phyloP scores from a whole-genome alignment of 2,888 invertebrate genomes.

The Pristionchus mayeri region DNA sequence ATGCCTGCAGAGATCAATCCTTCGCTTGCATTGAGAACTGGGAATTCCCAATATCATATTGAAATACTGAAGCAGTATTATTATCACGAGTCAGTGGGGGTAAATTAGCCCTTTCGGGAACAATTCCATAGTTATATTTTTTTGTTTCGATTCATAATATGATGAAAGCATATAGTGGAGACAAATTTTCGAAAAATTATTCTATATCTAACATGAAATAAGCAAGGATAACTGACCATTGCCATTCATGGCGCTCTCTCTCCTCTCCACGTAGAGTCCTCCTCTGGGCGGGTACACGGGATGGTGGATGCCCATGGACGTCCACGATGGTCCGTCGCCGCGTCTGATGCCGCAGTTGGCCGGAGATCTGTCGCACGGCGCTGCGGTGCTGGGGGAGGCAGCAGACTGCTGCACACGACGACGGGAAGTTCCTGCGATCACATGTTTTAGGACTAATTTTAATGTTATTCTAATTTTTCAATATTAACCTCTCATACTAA shows the following conservation, averaged over 20 bases:
- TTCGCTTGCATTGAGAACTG: too few relatives aligned
- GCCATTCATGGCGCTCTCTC: background rate
- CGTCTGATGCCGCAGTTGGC: conserved; percentile 43
- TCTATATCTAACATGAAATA: too few relatives aligned
- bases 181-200: too few relatives aligned
- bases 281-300: conserved; percentile 44
- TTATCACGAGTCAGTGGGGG: too few relatives aligned
- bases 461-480: background rate
- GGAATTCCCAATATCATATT: too few relatives aligned
- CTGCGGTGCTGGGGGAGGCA: background rate
- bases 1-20: background rate
- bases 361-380: conserved; percentile 1
- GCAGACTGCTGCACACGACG: background rate
- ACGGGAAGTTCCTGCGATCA: background rate
- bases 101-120: too few relatives aligned
- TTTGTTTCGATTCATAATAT: too few relatives aligned
- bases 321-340: conserved; percentile 43
- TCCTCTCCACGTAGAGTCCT: conserved; percentile 41
- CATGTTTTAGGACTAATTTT: background rate
- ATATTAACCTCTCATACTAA: background rate
- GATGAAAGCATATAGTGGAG: too few relatives aligned
- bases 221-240: conserved; percentile 38
- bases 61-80: too few relatives aligned
- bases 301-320: conserved; percentile 45
- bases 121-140: too few relatives aligned